Evolutionary conservation across 2,797 vertebrate species (phyloP).

Genomic region (Adelosebastes latens): DNA sequence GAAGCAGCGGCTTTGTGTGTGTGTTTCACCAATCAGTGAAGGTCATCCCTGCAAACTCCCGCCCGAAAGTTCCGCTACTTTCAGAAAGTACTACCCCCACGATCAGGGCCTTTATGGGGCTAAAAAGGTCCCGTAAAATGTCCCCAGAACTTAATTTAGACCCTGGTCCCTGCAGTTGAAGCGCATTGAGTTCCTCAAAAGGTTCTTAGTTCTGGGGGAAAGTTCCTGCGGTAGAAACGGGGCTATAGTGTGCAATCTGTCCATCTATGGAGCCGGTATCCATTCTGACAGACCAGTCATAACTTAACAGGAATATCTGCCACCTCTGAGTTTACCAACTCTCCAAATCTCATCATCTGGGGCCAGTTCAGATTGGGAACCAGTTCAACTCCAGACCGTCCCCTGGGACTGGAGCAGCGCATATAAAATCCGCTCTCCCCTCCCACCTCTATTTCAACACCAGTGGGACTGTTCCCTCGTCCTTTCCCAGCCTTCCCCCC

Average conservation of each 20-base stretch:
- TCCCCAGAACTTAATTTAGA: too few species aligned
- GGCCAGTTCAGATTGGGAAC: constrained; percentile 11
- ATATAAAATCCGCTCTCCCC: constrained; percentile 31
- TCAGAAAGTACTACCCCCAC: too few species aligned
- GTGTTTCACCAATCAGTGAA: too few species aligned
- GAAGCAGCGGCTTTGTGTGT: too few species aligned
- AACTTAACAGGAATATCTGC: constrained; percentile 9
- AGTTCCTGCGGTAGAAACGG: too few species aligned
- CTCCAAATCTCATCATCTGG: constrained; percentile 17
- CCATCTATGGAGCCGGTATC: not conserved
- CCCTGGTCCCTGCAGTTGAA: too few species aligned
- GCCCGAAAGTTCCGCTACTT: too few species aligned
- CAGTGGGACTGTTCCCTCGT: constrained; percentile 53
- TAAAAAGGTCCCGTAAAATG: too few species aligned
- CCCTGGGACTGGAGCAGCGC: constrained; percentile 4
- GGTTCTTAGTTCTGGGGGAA: too few species aligned
- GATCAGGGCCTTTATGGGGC: too few species aligned
- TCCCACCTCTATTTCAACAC: constrained; percentile 45
- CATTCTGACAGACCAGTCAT: constrained; percentile 2
- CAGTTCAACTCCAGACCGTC: constrained; percentile 20
- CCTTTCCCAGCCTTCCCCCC: constrained; percentile 66
- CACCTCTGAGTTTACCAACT: constrained; percentile 8
- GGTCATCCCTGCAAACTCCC: too few species aligned
- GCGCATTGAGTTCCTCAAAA: too few species aligned
- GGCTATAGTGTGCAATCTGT: not conserved